A percentile compares a stretch with the other conserved stretches of the same genome.
Evolutionary conservation across 1,140 invertebrate species (phyloP).

Genomic region (Sarcophaga peregrina): DNA sequence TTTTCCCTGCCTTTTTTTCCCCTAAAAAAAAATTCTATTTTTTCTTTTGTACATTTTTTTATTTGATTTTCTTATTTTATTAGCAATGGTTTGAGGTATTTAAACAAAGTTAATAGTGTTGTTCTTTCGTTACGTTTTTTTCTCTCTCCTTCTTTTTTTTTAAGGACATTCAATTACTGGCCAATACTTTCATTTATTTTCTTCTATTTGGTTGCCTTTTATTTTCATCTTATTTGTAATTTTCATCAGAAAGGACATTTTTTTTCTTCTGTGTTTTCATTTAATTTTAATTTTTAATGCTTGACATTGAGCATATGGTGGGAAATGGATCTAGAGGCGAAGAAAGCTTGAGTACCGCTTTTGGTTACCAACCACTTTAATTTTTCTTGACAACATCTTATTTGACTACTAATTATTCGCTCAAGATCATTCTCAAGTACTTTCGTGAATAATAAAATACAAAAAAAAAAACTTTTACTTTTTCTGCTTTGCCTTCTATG

Average conservation of each 20-base stretch:
- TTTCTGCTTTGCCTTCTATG: not conserved
- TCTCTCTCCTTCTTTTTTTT: too few relatives aligned
- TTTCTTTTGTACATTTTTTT: slow-evolving; percentile 55
- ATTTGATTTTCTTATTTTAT: slow-evolving; percentile 65
- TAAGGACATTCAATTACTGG: not conserved
- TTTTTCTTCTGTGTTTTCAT: not conserved
- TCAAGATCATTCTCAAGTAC: not conserved
- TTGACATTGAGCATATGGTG: not conserved
- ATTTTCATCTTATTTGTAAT: not conserved
- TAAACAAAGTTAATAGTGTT: slow-evolving; percentile 16
- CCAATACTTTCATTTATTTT: not conserved
- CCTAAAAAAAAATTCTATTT: slow-evolving; percentile 48
- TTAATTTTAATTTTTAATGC: slow-evolving; percentile 15
- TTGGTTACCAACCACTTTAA: not conserved
- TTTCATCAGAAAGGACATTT: not conserved
- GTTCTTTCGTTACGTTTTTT: not conserved
- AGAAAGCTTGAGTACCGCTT: not conserved
- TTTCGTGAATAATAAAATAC: not conserved
- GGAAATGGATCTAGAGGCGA: not conserved
- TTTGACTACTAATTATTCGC: slow-evolving; percentile 21
- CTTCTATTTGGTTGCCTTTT: not conserved
- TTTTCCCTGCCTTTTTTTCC: not conserved
- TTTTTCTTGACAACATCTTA: not conserved
- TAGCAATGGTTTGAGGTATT: slow-evolving; percentile 51
- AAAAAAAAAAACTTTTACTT: slow-evolving; percentile 6